Evolutionary conservation across 1,140 invertebrate genomes (phyloP).

Genomic region (Luehdorfia chinensis): DNA sequence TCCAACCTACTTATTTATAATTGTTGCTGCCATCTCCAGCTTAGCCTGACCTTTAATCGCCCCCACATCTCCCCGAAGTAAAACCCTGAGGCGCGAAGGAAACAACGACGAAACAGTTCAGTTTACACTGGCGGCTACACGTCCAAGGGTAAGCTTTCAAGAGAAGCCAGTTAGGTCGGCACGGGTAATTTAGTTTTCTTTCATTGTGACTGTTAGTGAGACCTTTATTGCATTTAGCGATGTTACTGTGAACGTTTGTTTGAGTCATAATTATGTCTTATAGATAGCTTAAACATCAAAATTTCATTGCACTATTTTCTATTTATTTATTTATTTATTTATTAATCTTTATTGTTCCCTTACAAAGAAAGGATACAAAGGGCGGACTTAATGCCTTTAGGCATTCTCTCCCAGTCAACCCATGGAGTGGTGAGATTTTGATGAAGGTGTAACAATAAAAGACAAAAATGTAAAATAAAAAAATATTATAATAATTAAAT

Average conservation of each 20-base stretch:
- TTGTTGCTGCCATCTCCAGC: conserved; percentile 59
- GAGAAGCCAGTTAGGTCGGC: conserved; percentile 65
- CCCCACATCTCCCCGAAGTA: conserved; percentile 17
- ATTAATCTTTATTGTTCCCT: too few relatives aligned
- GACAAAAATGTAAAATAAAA: too few relatives aligned
- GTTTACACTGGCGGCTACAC: conserved; percentile 33
- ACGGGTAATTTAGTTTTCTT: conserved; percentile 72
- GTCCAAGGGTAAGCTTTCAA: conserved; percentile 57
- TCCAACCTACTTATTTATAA: conserved; percentile 75
- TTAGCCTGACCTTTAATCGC: conserved; percentile 33
- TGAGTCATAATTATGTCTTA: conserved; percentile 44
- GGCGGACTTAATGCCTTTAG: too few relatives aligned
- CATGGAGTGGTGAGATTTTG: too few relatives aligned
- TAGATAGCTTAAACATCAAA: not conserved
- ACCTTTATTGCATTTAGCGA: conserved; percentile 63
- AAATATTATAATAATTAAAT: too few relatives aligned
- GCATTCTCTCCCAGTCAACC: too few relatives aligned
- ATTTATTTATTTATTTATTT: too few relatives aligned
- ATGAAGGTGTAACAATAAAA: too few relatives aligned
- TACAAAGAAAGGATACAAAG: too few relatives aligned
- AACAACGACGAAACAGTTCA: conserved; percentile 25
- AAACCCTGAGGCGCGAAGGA: not conserved
- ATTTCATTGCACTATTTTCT: not conserved
- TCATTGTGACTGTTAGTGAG: conserved; percentile 58
- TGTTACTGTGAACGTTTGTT: conserved; percentile 37